These are phyloP conservation scores for Lethenteron reissneri DNA, from an alignment of 2,113 vertebrate genomes.

Conservation along the genomic window DNA sequence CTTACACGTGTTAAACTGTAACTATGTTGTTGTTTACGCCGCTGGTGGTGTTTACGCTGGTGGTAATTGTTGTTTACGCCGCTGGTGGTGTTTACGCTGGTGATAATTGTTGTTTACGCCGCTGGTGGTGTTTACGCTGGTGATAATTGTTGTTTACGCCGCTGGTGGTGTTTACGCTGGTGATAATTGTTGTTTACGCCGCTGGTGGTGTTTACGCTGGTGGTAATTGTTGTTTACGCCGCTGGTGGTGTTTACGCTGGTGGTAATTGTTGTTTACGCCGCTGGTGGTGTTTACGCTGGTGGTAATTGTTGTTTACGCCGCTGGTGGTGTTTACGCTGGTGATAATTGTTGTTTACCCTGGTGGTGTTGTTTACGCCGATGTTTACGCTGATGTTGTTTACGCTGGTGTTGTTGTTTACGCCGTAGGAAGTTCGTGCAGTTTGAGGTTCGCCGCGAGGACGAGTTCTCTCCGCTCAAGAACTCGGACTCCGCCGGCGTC, in stretches of 20 bases:
- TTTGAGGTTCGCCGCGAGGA: conserved; percentile 79
- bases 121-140: background rate
- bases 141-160: too few species aligned
- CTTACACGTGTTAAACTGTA: too few species aligned
- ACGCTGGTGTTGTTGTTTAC: background rate
- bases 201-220: background rate
- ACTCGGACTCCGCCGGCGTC: conserved; percentile 36
- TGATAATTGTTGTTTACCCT: background rate
- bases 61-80: background rate
- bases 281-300: background rate
- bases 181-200: background rate
- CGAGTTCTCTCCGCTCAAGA: conserved; percentile 87
- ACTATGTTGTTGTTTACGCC: background rate
- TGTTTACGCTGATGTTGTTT: background rate
- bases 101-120: background rate
- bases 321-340: background rate
- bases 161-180: background rate
- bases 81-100: background rate
- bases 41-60: background rate
- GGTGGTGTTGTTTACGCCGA: background rate
- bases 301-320: background rate
- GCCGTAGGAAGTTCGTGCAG: conserved; percentile 57
- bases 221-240: background rate
- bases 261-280: too few species aligned
- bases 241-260: background rate